Percentiles rank a stretch among this genome's conserved stretches.
Conservation (phyloP, 2,113 vertebrate species). For the Synchiropus splendidus region DNA sequence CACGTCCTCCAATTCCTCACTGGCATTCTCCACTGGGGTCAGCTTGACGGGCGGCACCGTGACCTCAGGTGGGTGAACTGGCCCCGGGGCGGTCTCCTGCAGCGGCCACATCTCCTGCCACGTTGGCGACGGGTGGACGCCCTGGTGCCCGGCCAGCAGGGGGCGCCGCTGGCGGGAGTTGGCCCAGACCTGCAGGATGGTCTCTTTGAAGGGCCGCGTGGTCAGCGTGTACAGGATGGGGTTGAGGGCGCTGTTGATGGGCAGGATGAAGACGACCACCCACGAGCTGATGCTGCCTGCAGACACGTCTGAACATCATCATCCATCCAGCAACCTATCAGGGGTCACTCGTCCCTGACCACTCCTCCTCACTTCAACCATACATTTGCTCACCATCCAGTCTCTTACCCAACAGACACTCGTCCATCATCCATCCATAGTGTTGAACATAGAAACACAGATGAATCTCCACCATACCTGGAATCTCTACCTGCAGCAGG, state of each 20-base stretch:
- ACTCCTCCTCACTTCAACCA: too few species aligned
- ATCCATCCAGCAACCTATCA: background rate
- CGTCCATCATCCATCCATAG: too few species aligned
- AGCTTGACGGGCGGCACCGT: slow-evolving; percentile 33
- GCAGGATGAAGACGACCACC: slow-evolving; percentile 96
- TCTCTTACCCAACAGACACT: too few species aligned
- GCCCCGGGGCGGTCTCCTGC: slow-evolving; percentile 64
- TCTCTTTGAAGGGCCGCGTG: slow-evolving; percentile 94
- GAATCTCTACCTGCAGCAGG: slow-evolving; percentile 89
- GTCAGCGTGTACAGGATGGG: slow-evolving; percentile 96
- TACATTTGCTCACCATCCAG: too few species aligned
- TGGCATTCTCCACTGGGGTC: slow-evolving; percentile 31
- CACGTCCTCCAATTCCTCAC: background rate
- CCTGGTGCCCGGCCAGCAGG: slow-evolving; percentile 59
- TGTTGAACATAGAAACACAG: too few species aligned
- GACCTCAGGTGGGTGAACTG: slow-evolving; percentile 52
- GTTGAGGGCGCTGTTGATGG: slow-evolving; percentile 95
- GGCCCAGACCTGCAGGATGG: slow-evolving; percentile 83
- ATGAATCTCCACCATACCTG: slow-evolving; percentile 76
- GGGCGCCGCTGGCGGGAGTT: slow-evolving; percentile 81
- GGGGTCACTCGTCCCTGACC: too few species aligned
- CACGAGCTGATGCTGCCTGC: slow-evolving; percentile 90
- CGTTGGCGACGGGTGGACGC: slow-evolving; percentile 73
- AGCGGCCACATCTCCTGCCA: slow-evolving; percentile 89
- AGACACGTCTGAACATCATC: too few species aligned